Evolutionary conservation across 35 echinoderm and acorn worm species (phyloP).

Genomic region (Stichopus chloronotus): DNA sequence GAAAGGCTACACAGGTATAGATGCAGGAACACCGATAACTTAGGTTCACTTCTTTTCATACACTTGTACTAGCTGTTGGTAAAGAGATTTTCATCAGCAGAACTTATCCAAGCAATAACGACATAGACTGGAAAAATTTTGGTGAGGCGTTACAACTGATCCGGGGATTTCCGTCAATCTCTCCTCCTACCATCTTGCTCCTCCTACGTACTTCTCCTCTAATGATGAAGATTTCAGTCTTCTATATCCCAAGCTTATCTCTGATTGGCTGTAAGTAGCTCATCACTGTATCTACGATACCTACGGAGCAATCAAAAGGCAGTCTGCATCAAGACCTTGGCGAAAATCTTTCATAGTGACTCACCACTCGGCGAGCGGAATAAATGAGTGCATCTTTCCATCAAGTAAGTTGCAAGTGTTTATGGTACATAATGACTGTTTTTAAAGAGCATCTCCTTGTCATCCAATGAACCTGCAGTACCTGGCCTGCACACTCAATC

Average conservation of each 20-base stretch:
- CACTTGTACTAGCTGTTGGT: neutral
- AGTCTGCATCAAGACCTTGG: neutral
- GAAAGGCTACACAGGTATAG: neutral
- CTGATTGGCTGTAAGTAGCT: slow-evolving; percentile 57
- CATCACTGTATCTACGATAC: slow-evolving; percentile 50
- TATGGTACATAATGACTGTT: too few relatives aligned
- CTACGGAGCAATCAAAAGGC: neutral
- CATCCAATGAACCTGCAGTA: too few relatives aligned
- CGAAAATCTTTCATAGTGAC: neutral
- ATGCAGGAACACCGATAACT: neutral
- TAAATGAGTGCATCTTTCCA: neutral
- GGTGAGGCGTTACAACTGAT: neutral
- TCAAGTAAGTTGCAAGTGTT: too few relatives aligned
- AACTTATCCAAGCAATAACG: neutral
- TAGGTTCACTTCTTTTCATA: neutral
- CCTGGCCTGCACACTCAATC: too few relatives aligned
- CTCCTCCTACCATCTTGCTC: too few relatives aligned
- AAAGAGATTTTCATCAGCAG: neutral
- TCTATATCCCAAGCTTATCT: slow-evolving; percentile 54
- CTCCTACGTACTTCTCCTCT: too few relatives aligned
- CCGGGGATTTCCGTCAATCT: neutral
- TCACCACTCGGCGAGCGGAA: neutral
- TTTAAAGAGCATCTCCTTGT: too few relatives aligned
- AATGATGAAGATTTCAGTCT: too few relatives aligned
- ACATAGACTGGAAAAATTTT: neutral